Evolutionary conservation across 2,797 vertebrate species (phyloP).

Genomic region (Uromys caudimaculatus): DNA sequence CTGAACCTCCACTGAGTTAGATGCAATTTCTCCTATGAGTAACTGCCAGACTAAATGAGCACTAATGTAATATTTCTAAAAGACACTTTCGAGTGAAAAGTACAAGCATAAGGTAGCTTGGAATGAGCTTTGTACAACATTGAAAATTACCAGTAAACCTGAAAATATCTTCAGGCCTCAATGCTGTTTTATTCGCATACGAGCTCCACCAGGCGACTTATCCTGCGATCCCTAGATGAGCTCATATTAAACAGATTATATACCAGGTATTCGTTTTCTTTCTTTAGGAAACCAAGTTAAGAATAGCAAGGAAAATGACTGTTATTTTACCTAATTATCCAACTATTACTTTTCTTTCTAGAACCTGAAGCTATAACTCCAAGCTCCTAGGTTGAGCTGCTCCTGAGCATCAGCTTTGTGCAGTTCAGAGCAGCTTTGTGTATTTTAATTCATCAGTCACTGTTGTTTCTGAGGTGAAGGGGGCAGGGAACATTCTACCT

Average conservation of each 20-base stretch:
- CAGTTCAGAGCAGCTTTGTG: slow-evolving; percentile 49
- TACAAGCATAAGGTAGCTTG: slow-evolving; percentile 43
- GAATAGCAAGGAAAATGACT: slow-evolving; percentile 73
- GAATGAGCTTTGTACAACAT: slow-evolving; percentile 47
- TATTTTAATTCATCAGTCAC: slow-evolving; percentile 46
- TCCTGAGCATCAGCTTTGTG: slow-evolving; percentile 43
- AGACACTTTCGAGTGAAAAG: slow-evolving; percentile 66
- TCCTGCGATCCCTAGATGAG: slow-evolving; percentile 60
- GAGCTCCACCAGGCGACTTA: slow-evolving; percentile 61
- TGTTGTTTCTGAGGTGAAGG: slow-evolving; percentile 64
- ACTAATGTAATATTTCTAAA: slow-evolving; percentile 57
- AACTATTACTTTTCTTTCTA: slow-evolving; percentile 67
- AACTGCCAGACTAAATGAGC: slow-evolving; percentile 41
- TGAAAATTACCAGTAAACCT: slow-evolving; percentile 69
- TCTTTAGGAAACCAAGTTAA: slow-evolving; percentile 83
- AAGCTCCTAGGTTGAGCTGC: slow-evolving; percentile 23
- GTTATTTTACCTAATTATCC: slow-evolving; percentile 75
- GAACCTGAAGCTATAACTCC: slow-evolving; percentile 53
- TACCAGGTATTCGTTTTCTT: slow-evolving; percentile 77
- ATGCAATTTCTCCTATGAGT: slow-evolving; percentile 48
- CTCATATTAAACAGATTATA: slow-evolving; percentile 59
- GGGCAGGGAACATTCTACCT: slow-evolving; percentile 43
- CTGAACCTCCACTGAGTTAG: slow-evolving; percentile 23
- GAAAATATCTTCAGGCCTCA: slow-evolving; percentile 68
- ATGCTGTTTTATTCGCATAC: slow-evolving; percentile 44